These are phyloP conservation scores for Eupithecia centaureata DNA, from an alignment of 2,888 invertebrate species.

Conservation along the genomic window DNA sequence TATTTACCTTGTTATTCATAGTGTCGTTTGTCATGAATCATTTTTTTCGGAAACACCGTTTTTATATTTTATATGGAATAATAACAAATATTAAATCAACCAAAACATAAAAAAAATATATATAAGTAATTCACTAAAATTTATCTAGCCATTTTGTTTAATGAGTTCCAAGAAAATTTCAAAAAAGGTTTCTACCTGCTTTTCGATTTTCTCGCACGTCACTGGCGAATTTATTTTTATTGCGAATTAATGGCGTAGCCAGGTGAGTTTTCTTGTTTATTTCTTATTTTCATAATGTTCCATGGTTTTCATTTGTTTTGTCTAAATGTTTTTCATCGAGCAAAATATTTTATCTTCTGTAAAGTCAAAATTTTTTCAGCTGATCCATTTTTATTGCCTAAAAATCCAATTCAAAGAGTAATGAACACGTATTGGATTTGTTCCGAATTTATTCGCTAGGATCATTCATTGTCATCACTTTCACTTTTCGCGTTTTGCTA, in stretches of 20 bases:
- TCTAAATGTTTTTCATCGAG: conserved; percentile 79
- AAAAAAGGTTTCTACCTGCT: conserved; percentile 1
- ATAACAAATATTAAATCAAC: not conserved
- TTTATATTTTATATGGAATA: not conserved
- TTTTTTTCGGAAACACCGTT: not conserved
- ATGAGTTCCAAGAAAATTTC: not conserved
- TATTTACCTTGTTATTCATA: too few species aligned
- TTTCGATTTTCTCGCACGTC: conserved; percentile 28
- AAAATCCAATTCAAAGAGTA: conserved; percentile 78
- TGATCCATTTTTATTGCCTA: conserved; percentile 74
- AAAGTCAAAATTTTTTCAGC: conserved; percentile 81
- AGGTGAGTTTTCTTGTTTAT: conserved; percentile 84
- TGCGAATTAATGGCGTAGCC: conserved; percentile 85
- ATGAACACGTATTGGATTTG: conserved; percentile 84
- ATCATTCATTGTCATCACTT: conserved; percentile 83
- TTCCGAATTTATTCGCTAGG: conserved; percentile 82
- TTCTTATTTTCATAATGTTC: conserved; percentile 79
- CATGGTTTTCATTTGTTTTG: conserved; percentile 82
- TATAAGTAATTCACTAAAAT: not conserved
- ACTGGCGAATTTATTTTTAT: conserved; percentile 75
- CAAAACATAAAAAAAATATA: not conserved
- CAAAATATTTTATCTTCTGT: conserved; percentile 75
- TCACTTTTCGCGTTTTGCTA: conserved; percentile 80
- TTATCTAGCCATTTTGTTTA: not conserved
- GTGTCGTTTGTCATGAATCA: not conserved